Conservation (phyloP, 2,113 vertebrate species). For the Aspiorhynchus laticeps region DNA sequence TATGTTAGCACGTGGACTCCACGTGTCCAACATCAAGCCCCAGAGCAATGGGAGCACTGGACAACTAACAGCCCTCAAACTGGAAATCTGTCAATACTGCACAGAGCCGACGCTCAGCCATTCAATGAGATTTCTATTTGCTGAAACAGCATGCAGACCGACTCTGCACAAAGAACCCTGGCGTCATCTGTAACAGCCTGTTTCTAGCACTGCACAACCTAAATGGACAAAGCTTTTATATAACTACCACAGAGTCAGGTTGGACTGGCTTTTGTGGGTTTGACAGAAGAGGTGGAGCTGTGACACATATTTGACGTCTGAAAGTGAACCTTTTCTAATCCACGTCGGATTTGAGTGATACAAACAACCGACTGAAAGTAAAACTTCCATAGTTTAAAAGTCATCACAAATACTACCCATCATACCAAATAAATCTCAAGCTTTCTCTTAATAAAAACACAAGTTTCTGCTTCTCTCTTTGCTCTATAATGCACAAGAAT, state of each 20-base stretch:
- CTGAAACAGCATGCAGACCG: neutral
- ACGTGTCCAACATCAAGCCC: slow-evolving; percentile 12
- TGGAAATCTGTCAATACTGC: slow-evolving; percentile 20
- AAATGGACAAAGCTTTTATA: neutral
- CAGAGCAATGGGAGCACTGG: neutral
- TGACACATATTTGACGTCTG: neutral
- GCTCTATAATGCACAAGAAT: neutral
- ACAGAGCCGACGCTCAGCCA: slow-evolving; percentile 9
- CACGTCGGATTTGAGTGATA: neutral
- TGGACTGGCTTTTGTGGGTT: neutral
- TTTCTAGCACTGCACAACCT: neutral
- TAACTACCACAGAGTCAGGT: neutral
- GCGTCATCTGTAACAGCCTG: neutral
- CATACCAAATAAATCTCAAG: neutral
- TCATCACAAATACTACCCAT: neutral
- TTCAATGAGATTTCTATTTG: slow-evolving; percentile 15
- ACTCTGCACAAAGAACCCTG: slow-evolving; percentile 2
- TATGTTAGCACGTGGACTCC: neutral
- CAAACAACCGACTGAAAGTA: neutral
- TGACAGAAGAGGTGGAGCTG: neutral
- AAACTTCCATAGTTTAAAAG: neutral
- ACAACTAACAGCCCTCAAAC: slow-evolving; percentile 24
- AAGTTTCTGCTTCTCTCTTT: neutral
- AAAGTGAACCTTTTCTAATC: neutral
- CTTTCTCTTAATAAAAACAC: neutral